Conservation (phyloP, 2,113 vertebrate species). For the Hyperoodon ampullatus region DNA sequence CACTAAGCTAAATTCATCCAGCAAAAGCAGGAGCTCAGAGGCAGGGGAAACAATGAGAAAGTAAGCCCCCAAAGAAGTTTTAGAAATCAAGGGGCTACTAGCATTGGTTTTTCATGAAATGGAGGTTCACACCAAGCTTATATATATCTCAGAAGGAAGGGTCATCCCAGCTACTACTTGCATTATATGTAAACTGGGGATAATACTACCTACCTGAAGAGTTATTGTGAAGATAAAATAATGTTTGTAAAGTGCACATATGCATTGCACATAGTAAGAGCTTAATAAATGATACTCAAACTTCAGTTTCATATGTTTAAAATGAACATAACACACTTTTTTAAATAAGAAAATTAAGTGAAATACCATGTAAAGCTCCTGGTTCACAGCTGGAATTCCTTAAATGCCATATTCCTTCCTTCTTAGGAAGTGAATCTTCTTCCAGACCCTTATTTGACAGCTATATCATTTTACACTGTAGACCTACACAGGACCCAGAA, state of each 20-base stretch:
- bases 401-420: background rate
- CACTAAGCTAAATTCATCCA: background rate
- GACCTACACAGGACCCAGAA: background rate
- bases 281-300: background rate
- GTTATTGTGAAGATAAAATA: background rate
- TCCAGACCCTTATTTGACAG: background rate
- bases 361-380: background rate
- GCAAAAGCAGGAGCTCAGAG: background rate
- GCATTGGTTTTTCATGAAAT: background rate
- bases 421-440: background rate
- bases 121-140: background rate
- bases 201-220: background rate
- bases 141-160: background rate
- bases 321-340: background rate
- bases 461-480: background rate
- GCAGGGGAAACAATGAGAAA: background rate
- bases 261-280: background rate
- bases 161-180: background rate
- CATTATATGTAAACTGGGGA: background rate
- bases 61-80: background rate
- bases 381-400: background rate
- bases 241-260: background rate
- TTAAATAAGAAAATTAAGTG: background rate
- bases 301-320: background rate
- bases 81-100: background rate